Percentiles rank a stretch among this genome's conserved stretches.
Conservation (phyloP, 2,888 invertebrate genomes). For the Xanthia togata region DNA sequence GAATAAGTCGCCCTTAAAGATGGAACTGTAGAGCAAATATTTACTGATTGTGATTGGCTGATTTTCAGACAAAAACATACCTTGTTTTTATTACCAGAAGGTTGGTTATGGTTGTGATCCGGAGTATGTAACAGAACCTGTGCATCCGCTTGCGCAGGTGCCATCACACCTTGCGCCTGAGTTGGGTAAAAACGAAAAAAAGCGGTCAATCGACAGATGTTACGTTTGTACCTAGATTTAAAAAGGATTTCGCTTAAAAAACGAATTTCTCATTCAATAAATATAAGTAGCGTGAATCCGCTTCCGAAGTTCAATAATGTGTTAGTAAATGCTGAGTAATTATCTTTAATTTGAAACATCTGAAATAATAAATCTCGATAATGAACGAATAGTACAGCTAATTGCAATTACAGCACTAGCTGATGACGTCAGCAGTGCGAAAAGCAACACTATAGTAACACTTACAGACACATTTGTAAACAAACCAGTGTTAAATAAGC, state of each 20-base stretch:
- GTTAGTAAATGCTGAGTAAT: conserved; percentile 36
- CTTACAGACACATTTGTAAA: conserved; percentile 15
- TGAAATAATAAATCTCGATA: conserved; percentile 46
- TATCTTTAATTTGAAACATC: conserved; percentile 43
- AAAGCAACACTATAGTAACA: conserved; percentile 34
- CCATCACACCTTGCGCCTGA: conserved; percentile 76
- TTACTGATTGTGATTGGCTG: background rate
- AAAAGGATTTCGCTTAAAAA: conserved; percentile 50
- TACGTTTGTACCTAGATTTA: conserved; percentile 58
- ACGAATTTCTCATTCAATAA: conserved; percentile 17
- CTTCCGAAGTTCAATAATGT: conserved; percentile 38
- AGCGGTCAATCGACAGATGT: conserved; percentile 71
- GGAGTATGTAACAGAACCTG: conserved; percentile 51
- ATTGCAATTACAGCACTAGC: conserved; percentile 45
- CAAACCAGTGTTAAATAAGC: conserved; percentile 20
- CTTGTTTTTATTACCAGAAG: conserved; percentile 17
- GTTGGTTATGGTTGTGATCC: conserved; percentile 18
- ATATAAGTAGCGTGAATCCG: conserved; percentile 41
- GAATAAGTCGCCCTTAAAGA: conserved; percentile 49
- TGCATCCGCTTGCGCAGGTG: conserved; percentile 78
- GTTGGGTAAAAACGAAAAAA: conserved; percentile 66
- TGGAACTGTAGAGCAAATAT: conserved; percentile 32
- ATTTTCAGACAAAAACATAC: conserved; percentile 36
- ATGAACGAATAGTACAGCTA: conserved; percentile 47
- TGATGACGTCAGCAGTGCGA: conserved; percentile 56